phyloP scores from a whole-genome alignment of 2,113 vertebrate genomes.

The Albula goreensis region DNA sequence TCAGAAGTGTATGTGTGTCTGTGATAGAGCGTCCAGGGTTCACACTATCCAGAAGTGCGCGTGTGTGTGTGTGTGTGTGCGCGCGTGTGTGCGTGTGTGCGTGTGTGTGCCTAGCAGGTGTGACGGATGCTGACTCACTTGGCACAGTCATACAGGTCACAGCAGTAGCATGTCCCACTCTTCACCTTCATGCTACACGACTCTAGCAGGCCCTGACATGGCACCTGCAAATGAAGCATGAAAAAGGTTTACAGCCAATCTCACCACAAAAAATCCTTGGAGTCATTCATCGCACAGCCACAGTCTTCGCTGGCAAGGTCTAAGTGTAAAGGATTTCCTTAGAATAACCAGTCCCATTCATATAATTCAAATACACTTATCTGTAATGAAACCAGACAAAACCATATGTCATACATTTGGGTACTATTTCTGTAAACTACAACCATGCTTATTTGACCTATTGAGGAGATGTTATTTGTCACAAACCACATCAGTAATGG shows the following conservation, averaged over 20 bases:
- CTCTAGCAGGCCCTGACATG: conserved; percentile 60
- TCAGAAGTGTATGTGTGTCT: neutral
- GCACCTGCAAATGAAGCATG: conserved; percentile 49
- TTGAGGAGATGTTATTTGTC: neutral
- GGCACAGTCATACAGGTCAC: conserved; percentile 70
- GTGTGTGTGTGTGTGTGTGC: neutral
- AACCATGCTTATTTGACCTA: too few species aligned
- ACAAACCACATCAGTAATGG: neutral
- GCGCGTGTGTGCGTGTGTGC: neutral
- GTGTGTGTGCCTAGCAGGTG: neutral
- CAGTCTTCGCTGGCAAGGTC: neutral
- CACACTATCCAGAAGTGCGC: neutral
- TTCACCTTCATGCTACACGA: conserved; percentile 59
- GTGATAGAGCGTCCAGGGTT: too few species aligned
- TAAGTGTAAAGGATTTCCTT: neutral
- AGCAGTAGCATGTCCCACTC: conserved; percentile 74
- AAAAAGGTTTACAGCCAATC: neutral
- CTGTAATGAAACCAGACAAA: neutral
- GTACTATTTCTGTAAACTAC: neutral
- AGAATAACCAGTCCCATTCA: neutral
- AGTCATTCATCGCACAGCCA: too few species aligned
- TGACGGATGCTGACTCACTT: conserved; percentile 58
- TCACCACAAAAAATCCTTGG: neutral
- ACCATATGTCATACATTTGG: neutral
- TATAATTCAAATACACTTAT: neutral